Evolutionary conservation across 2,797 vertebrate genomes (phyloP), one percentile per base, ranked within the genome.

Genomic region (Anas flavirostris): DNA sequence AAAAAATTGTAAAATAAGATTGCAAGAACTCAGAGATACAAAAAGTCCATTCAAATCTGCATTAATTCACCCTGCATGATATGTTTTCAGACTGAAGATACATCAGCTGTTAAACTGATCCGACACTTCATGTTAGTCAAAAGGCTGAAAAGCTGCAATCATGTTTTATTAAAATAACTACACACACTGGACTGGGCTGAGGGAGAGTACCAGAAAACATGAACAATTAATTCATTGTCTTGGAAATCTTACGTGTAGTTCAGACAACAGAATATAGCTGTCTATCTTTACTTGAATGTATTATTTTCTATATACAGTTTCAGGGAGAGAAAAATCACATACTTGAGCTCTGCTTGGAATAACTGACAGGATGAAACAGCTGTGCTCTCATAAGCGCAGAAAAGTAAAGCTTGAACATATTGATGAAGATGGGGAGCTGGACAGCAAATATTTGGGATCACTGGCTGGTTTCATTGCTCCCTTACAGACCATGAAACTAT

Each of bases 111-210:
- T 94, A 91, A 95, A 70, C 86, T 48, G 73, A 92, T 85, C 90
- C 7, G 60, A 94, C 89, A 91, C 90, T 95, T 94, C 67, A 89
- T 25, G 94, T 96, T 96, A 97, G 90, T 92, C 94, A 80, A 92
- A 88, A 91, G 88, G 63, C 88, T 93, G 79, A 94, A 93, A 93
- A 94, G 75, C 93, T 91, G 82, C 80, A 91, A 90, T 93, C 91
- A 85, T 90, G 85, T 96, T 95, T 95, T 88, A 93, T 96, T 95
- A 94, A 94, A 95, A 73, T 67, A 96, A 81, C 90, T 81, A 89
- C 88, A 94, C 33, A 29, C 10, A 33, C 70, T 64, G 82, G 80
- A 56, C 56, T 77, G 90, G 79, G 73, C 44, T 75, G 77, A 93
- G 81, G 43, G 31, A 90, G 60, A 58, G 41, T 19, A 79, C 59